phyloP scores from a whole-genome alignment of 2,113 vertebrate species.

The Silurus glanis region DNA sequence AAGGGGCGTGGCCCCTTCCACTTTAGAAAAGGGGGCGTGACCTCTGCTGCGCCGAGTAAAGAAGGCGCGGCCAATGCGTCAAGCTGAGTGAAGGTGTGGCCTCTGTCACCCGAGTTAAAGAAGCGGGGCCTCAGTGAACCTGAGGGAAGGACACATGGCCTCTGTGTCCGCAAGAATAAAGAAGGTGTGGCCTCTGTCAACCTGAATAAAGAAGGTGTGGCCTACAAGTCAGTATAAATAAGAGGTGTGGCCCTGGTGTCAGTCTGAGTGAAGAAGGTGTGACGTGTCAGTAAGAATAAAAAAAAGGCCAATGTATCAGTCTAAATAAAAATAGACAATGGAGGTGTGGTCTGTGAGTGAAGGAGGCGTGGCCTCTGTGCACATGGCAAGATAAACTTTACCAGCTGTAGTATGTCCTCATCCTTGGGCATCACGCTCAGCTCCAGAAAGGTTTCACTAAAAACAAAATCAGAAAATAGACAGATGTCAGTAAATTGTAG shows the following conservation, averaged over 20 bases:
- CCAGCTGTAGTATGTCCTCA: slow-evolving; percentile 94
- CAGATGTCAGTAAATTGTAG: not conserved
- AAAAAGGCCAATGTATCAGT: not conserved
- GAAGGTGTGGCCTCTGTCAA: not conserved
- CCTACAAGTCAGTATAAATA: not conserved
- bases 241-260: not conserved
- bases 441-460: slow-evolving; percentile 87
- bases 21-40: not conserved
- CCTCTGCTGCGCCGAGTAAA: not conserved
- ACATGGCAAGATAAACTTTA: slow-evolving; percentile 52
- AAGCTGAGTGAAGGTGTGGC: not conserved
- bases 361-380: not conserved
- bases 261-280: not conserved
- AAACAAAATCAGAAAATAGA: slow-evolving; percentile 47
- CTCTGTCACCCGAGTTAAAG: no score
- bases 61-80: not conserved
- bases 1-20: no score
- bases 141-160: not conserved
- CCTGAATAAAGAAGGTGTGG: not conserved
- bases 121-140: not conserved
- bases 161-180: no score
- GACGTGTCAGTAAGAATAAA: not conserved
- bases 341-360: not conserved
- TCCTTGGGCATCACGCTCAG: slow-evolving; percentile 99
- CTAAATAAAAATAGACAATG: not conserved